Percentiles rank a stretch among this genome's conserved stretches.
These are phyloP conservation scores for Emmelina monodactyla DNA, from an alignment of 2,888 invertebrate species.

Conservation along the genomic window DNA sequence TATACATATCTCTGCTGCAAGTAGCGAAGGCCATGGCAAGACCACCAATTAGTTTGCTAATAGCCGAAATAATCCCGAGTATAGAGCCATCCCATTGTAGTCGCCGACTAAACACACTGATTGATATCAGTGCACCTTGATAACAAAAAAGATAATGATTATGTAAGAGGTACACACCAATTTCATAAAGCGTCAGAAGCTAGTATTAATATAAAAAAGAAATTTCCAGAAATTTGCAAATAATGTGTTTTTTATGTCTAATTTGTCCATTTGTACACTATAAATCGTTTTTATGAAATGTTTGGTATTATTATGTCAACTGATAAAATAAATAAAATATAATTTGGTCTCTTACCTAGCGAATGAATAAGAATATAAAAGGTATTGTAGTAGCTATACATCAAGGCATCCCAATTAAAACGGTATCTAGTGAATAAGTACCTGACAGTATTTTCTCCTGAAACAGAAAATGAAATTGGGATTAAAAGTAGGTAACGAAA, in stretches of 20 bases:
- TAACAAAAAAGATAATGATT: too few species aligned
- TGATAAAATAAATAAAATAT: too few species aligned
- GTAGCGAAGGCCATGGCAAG: conserved; percentile 35
- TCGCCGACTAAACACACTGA: conserved; percentile 43
- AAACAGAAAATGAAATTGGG: conserved; percentile 18
- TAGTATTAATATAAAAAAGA: too few species aligned
- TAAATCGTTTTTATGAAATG: too few species aligned
- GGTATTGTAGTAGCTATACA: conserved; percentile 49
- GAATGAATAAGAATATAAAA: conserved; percentile 43
- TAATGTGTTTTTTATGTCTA: too few species aligned
- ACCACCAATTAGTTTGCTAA: conserved; percentile 40
- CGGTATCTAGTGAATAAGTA: conserved; percentile 52
- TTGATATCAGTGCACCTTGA: conserved; percentile 46
- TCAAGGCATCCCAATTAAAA: conserved; percentile 59
- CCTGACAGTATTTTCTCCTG: conserved; percentile 50
- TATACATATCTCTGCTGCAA: conserved; percentile 38
- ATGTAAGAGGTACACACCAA: too few species aligned
- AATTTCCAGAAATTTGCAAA: too few species aligned
- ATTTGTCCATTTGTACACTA: too few species aligned
- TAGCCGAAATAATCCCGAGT: conserved; percentile 39
- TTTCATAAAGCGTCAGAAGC: too few species aligned
- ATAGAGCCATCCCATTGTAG: conserved; percentile 46
- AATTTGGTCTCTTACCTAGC: conserved; percentile 44
- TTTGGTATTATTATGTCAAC: too few species aligned
- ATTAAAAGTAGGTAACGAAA: too few species aligned